Percentiles rank a stretch among this genome's conserved stretches.
Evolutionary conservation across 2,888 invertebrate genomes (phyloP).

Genomic region (Stenodema calcarata): DNA sequence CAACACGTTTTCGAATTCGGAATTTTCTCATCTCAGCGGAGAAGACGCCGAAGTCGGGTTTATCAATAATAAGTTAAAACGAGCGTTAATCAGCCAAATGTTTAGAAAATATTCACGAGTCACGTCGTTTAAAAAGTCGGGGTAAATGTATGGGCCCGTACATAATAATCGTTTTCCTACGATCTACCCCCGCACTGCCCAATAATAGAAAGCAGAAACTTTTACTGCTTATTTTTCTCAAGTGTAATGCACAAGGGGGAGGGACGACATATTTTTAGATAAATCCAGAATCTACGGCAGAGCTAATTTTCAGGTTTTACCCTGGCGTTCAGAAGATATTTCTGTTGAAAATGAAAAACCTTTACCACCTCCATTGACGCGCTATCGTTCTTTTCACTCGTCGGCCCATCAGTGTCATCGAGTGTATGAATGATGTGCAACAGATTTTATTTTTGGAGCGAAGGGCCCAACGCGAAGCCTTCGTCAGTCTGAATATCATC

Average conservation of each 20-base stretch:
- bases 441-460: constrained; percentile 14
- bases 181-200: neutral
- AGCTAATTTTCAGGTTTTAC: neutral
- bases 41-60: too few relatives aligned
- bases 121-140: neutral
- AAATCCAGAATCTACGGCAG: neutral
- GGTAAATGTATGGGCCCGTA: neutral
- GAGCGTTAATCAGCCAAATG: neutral
- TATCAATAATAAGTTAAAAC: neutral
- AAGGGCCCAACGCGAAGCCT: neutral
- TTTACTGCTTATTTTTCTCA: neutral
- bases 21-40: too few relatives aligned
- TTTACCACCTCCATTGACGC: neutral
- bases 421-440: constrained; percentile 24
- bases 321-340: neutral
- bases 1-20: too few relatives aligned
- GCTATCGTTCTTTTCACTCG: neutral
- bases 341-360: neutral
- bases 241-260: neutral
- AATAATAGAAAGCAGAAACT: constrained; percentile 17
- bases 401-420: constrained; percentile 20
- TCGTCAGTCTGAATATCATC: neutral
- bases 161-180: neutral
- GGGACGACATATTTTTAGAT: neutral
- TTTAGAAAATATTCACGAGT: neutral